Base-by-base conservation (phyloP, 2,113 vertebrate species). In the Malaclemys terrapin region DNA sequence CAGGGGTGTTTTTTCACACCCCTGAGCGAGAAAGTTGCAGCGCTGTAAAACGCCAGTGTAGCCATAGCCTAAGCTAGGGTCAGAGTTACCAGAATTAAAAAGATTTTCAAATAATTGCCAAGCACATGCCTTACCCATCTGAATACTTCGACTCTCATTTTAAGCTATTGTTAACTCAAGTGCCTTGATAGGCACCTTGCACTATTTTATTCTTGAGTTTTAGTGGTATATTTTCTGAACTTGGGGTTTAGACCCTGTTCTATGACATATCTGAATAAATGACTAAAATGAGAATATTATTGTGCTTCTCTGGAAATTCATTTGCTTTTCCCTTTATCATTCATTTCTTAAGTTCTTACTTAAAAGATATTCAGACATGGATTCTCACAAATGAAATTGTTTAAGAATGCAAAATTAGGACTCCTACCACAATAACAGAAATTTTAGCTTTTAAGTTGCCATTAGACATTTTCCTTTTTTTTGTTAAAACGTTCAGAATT, bases 51-150 rank as follows among this genome's bases (percentile, higher is more conserved):
- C 45, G 45, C 45, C 45, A 45, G 45, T 45, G 45, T 45, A 45
- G 45, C 45, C 45, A 45, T 45, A 45, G 45, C 45, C 19, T 56
- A 80, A 57, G 75, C 1, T 78, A 45, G 76, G 93, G 35, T 57
- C 82, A 59, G 3, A 80, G 27, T 53, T 80, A 89, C 16, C 93
- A 24, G 94, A 96, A 94, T 80, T 29, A 89, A 93, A 96, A 95
- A 31, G 1, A 85, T 53, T 93, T 89, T 81, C 14, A 87, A 78
- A 86, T 29, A 52, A 83, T 62, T 91, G 45, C 49, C 53, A 88
- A 69, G 20, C 25, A 42, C 59, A 11, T 47, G 75, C 11, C 59
- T 83, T 16, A 12, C 8, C 19, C 1, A 52, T 57, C 91, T 22
- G 45, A 86, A 76, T 93, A 87, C 85, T 93, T 87, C 6, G 85